Percentiles rank a stretch among this genome's conserved stretches.
Evolutionary conservation across 2,888 invertebrate species (phyloP).

Genomic region (Volucella inflata): DNA sequence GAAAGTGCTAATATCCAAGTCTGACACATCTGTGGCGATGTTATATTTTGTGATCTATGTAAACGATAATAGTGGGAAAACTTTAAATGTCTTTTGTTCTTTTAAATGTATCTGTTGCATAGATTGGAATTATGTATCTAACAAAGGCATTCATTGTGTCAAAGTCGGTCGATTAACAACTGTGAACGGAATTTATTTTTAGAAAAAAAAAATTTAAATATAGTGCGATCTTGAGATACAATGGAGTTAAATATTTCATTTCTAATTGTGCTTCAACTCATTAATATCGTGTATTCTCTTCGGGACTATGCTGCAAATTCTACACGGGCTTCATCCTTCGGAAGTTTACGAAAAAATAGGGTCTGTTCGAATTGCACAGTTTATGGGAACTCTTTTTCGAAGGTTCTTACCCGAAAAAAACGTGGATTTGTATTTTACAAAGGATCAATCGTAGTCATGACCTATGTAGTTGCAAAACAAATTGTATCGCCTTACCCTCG

Average conservation of each 20-base stretch:
- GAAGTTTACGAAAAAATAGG: neutral
- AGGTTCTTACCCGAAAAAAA: constrained; percentile 40
- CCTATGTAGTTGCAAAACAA: constrained; percentile 28
- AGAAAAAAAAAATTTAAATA: neutral
- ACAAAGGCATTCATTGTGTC: too few relatives aligned
- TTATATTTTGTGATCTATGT: too few relatives aligned
- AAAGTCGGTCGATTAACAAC: too few relatives aligned
- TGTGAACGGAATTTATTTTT: too few relatives aligned
- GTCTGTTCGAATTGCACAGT: constrained; percentile 18
- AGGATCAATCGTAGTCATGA: constrained; percentile 42
- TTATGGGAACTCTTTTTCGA: constrained; percentile 16
- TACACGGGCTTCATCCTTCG: neutral
- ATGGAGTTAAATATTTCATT: neutral
- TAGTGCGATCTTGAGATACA: neutral
- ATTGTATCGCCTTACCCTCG: constrained; percentile 14
- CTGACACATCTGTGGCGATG: too few relatives aligned
- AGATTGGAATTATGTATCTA: too few relatives aligned
- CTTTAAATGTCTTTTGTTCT: too few relatives aligned
- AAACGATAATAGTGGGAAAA: too few relatives aligned
- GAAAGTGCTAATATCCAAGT: too few relatives aligned
- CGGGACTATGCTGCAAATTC: neutral
- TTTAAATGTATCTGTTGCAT: too few relatives aligned
- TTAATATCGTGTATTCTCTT: neutral
- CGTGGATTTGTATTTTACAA: constrained; percentile 57
- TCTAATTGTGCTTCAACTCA: neutral